Percentiles rank a stretch among this genome's conserved stretches.
These are phyloP conservation scores for Hassar affinis DNA, from an alignment of 2,113 vertebrate species.

Conservation along the genomic window DNA sequence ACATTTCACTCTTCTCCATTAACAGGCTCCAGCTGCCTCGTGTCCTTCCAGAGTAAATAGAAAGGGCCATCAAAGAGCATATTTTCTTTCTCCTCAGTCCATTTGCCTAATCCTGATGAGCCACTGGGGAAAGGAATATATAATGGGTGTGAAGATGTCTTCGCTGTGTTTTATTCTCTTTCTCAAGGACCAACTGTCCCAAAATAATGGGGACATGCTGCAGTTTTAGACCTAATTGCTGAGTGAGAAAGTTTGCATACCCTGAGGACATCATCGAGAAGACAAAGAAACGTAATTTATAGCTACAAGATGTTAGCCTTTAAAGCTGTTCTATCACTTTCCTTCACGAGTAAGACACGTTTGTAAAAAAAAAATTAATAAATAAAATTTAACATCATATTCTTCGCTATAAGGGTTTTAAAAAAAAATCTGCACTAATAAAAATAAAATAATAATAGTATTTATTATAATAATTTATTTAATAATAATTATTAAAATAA, in stretches of 20 bases:
- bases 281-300: slow-evolving; percentile 14
- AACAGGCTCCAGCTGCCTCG: slow-evolving; percentile 70
- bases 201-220: slow-evolving; percentile 10
- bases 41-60: slow-evolving; percentile 71
- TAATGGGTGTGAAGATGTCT: slow-evolving; percentile 65
- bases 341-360: neutral
- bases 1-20: slow-evolving; percentile 57
- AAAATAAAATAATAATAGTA: neutral
- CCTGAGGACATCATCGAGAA: slow-evolving; percentile 11
- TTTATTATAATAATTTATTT: too few relatives aligned
- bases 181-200: slow-evolving; percentile 20
- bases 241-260: slow-evolving; percentile 18
- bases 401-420: neutral
- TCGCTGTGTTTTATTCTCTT: slow-evolving; percentile 32
- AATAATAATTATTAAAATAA: too few relatives aligned
- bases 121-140: slow-evolving; percentile 72
- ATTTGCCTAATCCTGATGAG: slow-evolving; percentile 79
- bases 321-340: neutral
- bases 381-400: neutral
- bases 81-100: slow-evolving; percentile 76
- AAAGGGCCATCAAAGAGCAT: slow-evolving; percentile 76
- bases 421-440: neutral
- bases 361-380: neutral
- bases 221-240: slow-evolving; percentile 1
- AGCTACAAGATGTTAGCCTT: neutral